Base-by-base conservation (phyloP, 1,140 invertebrate species). In the Macrobrachium nipponense region DNA sequence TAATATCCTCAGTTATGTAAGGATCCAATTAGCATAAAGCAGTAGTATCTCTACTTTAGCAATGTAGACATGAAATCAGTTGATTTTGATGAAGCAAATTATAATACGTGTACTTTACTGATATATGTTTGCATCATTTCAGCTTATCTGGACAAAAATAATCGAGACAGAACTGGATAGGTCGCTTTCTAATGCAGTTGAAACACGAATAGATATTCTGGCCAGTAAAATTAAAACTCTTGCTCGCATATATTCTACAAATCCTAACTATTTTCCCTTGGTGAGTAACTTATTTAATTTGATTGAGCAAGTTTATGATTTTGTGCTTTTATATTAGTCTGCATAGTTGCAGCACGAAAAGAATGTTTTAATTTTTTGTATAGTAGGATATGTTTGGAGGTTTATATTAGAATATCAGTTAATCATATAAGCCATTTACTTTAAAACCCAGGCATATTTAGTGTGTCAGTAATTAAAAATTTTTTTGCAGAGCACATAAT, bases 231-330 rank as follows among this genome's bases (percentile, higher is more conserved):
- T 93, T 10, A 90, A 91, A 83, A 83, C 88, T 10, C 89, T 93
- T 60, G 92, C 91, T 20, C 91, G 90, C 80, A 87, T 91, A 15
- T 93, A 93, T 87, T 86, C 90, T 23, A 89, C 89, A 61, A 91
- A 92, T n/a, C 92, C 93, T 43, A 91, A 91, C 87, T 93, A 92
- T 89, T 93, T 93, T 87, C 93, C 93, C 60, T 68, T 93, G 73
- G 93, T 93, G 91, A 89, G 80, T 70, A 59, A 79, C 44, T 83
- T 90, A 36, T 60, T n/a, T 14, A 59, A 77, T 75, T 85, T 23
- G 27, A 36, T 36, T 36, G n/a, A n/a, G n/a, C 27, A 36, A 36
- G 27, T 36, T 36, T 36, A 36, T 36, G 27, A 36, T 36, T 36
- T 36, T 36, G 27, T 36, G 27, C 27, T 36, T 4, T 36, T 2